Base-by-base conservation (phyloP, 1,140 invertebrate species). In the Pinna nobilis region DNA sequence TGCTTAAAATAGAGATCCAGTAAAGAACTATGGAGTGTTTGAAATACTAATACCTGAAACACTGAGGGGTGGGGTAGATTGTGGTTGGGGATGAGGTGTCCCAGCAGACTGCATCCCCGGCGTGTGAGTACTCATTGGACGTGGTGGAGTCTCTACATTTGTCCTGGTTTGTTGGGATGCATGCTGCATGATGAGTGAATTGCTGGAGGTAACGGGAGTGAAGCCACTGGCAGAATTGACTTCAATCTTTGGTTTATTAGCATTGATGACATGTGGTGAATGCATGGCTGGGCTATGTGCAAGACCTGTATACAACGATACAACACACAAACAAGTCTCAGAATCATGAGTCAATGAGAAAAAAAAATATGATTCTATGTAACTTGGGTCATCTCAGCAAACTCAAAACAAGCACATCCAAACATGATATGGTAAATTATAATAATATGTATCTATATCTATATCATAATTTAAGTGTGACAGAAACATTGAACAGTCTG, bases 141-240 rank as follows among this genome's bases (percentile, higher is more conserved):
- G 60, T 33, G 83, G 82, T 32, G 82, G 82, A n/a, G n/a, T n/a
- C n/a, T n/a, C n/a, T n/a, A n/a, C n/a, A n/a, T n/a, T n/a, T 23
- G 80, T 81, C 65, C 92, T 91, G 75, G 91, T 92, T 80, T 93
- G 92, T 74, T 20, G 68, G 65, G 68, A 76, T 72, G 71, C 55
- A 78, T 78, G 77, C 77, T 77, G 70, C 47, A 59, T 49, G 74
- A 74, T 74, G 64, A 79, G 81, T 74, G 81, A 80, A 76, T 80
- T 84, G 78, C 82, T 74, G 60, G 82, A 76, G 50, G 79, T 65
- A 68, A 84, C 70, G 60, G 81, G 77, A 59, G 81, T 77, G 74
- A 82, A 85, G 64, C 74, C 74, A 74, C 78, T 82, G 61, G 80
- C 70, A 37, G 76, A 53, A 60, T 33, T 50, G 39, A 44, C 69